These are phyloP conservation scores for Clivina fossor DNA, from an alignment of 2,888 invertebrate species.

Conservation along the genomic window DNA sequence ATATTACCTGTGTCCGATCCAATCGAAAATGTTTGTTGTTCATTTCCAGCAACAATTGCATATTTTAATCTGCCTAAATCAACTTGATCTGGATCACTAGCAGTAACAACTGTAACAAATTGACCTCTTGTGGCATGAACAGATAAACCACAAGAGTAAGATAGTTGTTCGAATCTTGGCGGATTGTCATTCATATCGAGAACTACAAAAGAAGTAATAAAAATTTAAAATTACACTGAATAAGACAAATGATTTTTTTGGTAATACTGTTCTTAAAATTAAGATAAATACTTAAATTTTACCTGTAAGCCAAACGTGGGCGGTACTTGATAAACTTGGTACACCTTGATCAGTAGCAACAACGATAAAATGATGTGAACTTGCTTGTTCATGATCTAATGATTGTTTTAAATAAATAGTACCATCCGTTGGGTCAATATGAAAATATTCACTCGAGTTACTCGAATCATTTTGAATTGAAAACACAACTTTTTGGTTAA, in stretches of 20 bases:
- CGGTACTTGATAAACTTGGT: conserved; percentile 78
- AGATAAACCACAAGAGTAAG: conserved; percentile 77
- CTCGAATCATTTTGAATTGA: conserved; percentile 66
- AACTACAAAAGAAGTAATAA: conserved; percentile 57
- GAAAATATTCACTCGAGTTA: conserved; percentile 70
- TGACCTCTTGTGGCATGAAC: conserved; percentile 82
- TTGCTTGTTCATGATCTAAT: conserved; percentile 77
- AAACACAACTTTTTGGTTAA: conserved; percentile 69
- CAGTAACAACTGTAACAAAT: conserved; percentile 84
- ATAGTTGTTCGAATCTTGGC: conserved; percentile 80
- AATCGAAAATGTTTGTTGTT: conserved; percentile 72
- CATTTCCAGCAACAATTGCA: conserved; percentile 81
- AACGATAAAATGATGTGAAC: conserved; percentile 75
- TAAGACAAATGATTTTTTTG: too few species aligned
- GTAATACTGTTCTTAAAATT: too few species aligned
- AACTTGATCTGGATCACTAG: conserved; percentile 82
- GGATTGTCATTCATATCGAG: conserved; percentile 90
- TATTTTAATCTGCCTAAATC: conserved; percentile 76
- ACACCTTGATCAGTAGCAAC: conserved; percentile 81
- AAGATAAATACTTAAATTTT: conserved; percentile 41
- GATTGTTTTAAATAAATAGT: conserved; percentile 74
- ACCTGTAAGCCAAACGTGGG: conserved; percentile 81
- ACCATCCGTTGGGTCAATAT: conserved; percentile 76
- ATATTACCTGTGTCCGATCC: conserved; percentile 59
- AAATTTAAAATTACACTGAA: too few species aligned